Evolutionary conservation across 2,888 invertebrate genomes (phyloP).

Genomic region (Drosophila limbata): DNA sequence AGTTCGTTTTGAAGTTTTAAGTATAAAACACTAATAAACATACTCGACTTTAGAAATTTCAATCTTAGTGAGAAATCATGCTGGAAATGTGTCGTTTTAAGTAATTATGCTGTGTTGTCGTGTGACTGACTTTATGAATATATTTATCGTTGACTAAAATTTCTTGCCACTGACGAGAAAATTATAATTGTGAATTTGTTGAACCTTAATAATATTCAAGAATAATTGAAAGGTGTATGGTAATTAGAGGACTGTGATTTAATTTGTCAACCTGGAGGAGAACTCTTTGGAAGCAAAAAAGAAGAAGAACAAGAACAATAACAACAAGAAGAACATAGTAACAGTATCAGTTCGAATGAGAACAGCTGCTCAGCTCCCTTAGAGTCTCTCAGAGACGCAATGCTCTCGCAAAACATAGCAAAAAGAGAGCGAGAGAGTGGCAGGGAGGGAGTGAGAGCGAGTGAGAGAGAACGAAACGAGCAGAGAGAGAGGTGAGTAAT

Average conservation of each 20-base stretch:
- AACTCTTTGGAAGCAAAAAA: conserved; percentile 19
- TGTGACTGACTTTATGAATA: background rate
- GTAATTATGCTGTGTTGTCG: no score
- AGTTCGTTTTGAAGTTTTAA: no score
- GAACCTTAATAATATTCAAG: background rate
- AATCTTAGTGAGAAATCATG: no score
- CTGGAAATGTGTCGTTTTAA: no score
- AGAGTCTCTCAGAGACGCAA: conserved; percentile 15
- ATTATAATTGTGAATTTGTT: conserved; percentile 1
- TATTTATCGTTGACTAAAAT: background rate
- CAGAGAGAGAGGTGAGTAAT: conserved; percentile 17
- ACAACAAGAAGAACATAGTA: conserved; percentile 16
- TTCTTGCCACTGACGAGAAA: background rate
- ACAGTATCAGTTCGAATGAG: conserved; percentile 1
- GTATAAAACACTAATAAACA: no score
- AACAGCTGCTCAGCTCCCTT: conserved; percentile 25
- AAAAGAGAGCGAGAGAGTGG: conserved; percentile 30
- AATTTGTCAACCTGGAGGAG: background rate
- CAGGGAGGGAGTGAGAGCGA: background rate
- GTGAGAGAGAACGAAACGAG: conserved; percentile 17
- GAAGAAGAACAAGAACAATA: conserved; percentile 18
- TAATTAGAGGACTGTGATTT: conserved; percentile 4
- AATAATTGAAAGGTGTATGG: background rate
- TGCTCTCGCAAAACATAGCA: conserved; percentile 16
- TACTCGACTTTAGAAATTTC: no score